phyloP scores from a whole-genome alignment of 37 sponge, comb jelly and placozoan species.

The Sycon ciliatum region DNA sequence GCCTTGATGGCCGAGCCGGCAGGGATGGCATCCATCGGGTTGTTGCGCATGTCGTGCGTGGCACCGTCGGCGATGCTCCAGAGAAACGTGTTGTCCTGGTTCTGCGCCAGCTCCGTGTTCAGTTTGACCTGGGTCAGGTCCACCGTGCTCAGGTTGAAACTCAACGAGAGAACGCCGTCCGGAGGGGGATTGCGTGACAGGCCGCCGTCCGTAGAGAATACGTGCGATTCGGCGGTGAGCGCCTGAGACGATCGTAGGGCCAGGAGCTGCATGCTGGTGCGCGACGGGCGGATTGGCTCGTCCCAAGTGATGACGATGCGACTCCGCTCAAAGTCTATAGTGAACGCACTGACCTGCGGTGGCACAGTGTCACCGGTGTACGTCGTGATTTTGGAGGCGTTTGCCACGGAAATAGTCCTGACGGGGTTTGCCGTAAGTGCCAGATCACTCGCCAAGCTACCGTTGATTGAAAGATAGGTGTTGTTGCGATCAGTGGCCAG shows the following conservation, averaged over 20 bases:
- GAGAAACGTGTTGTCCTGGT: conserved; percentile 34
- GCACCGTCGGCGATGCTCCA: conserved; percentile 26
- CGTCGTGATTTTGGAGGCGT: conserved; percentile 26
- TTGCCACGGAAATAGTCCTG: conserved; percentile 13
- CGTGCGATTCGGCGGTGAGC: conserved; percentile 33
- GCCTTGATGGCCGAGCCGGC: conserved; percentile 42
- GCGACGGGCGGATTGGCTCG: conserved; percentile 59
- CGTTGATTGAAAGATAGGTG: conserved; percentile 55
- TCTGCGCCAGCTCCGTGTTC: conserved; percentile 51
- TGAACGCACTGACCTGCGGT: conserved; percentile 46
- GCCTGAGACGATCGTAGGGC: conserved; percentile 17
- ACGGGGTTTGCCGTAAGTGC: conserved; percentile 49
- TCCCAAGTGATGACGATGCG: conserved; percentile 45
- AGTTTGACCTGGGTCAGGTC: conserved; percentile 63
- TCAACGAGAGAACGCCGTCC: conserved; percentile 19
- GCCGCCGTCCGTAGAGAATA: conserved; percentile 43
- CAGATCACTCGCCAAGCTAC: conserved; percentile 42
- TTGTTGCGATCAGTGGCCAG: conserved; percentile 25
- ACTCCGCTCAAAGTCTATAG: conserved; percentile 60
- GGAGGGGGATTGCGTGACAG: conserved; percentile 21
- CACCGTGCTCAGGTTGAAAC: conserved; percentile 34
- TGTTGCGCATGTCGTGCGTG: conserved; percentile 48
- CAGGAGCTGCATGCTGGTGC: conserved; percentile 15
- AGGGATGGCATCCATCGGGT: conserved; percentile 29
- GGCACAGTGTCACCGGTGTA: conserved; percentile 44